Base-by-base conservation (phyloP, 2,888 invertebrate species). In the Caenorhabditis wallacei region DNA sequence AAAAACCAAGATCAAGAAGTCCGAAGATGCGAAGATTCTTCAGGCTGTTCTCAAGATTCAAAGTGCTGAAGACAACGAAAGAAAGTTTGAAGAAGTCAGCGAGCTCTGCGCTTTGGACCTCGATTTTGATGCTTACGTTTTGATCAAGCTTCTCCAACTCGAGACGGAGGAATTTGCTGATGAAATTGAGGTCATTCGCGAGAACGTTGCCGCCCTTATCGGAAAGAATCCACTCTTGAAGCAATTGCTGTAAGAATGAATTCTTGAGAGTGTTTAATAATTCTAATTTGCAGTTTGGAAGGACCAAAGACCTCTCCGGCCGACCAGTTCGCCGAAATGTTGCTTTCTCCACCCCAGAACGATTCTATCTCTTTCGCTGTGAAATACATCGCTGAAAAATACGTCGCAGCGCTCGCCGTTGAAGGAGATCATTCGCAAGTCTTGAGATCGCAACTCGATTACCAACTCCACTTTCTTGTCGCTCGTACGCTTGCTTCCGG, bases 401-500 rank as follows among this genome's bases (percentile, higher is more conserved):
- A 26, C 37, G 8, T 26, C 0, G 24, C 43, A 3, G 56, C 53
- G 5, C 30, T 46, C 11, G 7, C 26, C 30, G 46, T 54, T 7
- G 69, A 63, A 18, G 46, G 22, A 40, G 69, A 61, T 43, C 46
- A 11, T 24, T 74, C 63, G 26, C 18, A 54, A 4, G 24, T 59
- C 35, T 2, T 66, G 20, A 61, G 69, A 63, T 18, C 61, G n/a
- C 37, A 51, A 2, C 30, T 80, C 10, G 26, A 26, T 7, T 54
- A 22, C n/a, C 72, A 80, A 24, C 24, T 80, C 13, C 43, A 40
- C 35, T 72, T 57, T 46, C 66, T 80, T 2, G 18, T 80, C n/a
- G 46, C 61, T 13, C 80, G 80, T 7, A 13, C 74, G 10, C 61
- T 74, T 11, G 63, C 57, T n/a, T 54, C 54, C 16, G 71, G 56